These are phyloP conservation scores for Percina caprodes DNA, from an alignment of 2,113 vertebrate species.

Conservation along the genomic window DNA sequence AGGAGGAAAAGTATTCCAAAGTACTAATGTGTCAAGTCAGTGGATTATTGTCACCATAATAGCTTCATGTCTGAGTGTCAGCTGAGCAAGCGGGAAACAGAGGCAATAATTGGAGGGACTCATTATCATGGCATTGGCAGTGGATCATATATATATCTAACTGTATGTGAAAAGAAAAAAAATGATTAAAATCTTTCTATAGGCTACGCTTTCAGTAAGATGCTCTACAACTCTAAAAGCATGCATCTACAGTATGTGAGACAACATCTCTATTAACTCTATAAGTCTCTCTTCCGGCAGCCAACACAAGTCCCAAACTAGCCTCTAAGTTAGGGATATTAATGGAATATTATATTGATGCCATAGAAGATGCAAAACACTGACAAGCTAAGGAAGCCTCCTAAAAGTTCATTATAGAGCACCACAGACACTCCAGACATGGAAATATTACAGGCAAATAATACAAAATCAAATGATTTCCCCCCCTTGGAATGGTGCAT, in stretches of 20 bases:
- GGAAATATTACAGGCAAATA: neutral
- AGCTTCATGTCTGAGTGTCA: constrained; percentile 42
- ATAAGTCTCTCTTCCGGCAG: neutral
- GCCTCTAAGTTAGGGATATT: neutral
- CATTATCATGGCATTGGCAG: neutral
- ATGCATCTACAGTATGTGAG: neutral
- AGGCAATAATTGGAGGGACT: constrained; percentile 20
- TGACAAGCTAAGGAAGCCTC: neutral
- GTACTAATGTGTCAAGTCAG: constrained; percentile 28
- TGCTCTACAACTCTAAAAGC: neutral
- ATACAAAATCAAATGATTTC: neutral
- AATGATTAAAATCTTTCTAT: neutral
- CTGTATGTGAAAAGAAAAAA: neutral
- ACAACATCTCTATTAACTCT: neutral
- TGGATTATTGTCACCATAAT: constrained; percentile 57
- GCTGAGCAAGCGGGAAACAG: constrained; percentile 29
- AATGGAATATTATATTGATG: neutral
- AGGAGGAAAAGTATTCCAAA: constrained; percentile 35
- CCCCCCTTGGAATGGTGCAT: neutral
- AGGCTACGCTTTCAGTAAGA: neutral
- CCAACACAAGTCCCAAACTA: neutral
- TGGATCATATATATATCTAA: neutral
- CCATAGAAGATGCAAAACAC: neutral
- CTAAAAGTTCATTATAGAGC: neutral
- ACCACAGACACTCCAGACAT: neutral